Evolutionary conservation across 2,888 invertebrate genomes (phyloP), one percentile per base, ranked within the genome.

Genomic region (Amiota communis): DNA sequence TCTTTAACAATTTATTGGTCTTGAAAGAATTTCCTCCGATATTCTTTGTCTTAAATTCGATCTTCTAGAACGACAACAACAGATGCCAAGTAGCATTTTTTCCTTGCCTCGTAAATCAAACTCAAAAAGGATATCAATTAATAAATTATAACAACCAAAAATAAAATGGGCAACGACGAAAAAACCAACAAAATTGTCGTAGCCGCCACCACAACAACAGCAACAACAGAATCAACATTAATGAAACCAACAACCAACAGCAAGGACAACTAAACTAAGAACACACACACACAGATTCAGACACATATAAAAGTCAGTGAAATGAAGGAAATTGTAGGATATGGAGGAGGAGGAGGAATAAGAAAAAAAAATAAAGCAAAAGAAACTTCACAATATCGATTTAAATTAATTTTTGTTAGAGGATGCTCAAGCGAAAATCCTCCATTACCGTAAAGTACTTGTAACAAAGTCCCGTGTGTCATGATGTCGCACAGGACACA

Each of bases 371-470:
- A 36, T 20, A 51, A 23, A 53, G 51, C 49, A 68, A 68, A 68
- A 68, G 67, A 20, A 65, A 80, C 81, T 81, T 81, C 83, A 84
- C 84, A 85, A 87, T 88, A 87, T 87, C 88, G 87, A 87, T 87
- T 87, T 87, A 87, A 87, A 87, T 87, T 87, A 87, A 87, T 87
- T 87, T 87, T 87, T 88, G 88, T 88, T 87, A 87, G 88, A 87
- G 86, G 87, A 88, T 88, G 88, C 88, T 87, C 88, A 87, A 86
- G 84, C 85, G 88, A 86, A 87, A 88, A 88, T 87, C 88, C 88
- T 86, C 88, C 86, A 88, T 88, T 88, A 87, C 86, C 85, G 88
- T 88, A 88, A 88, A 87, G 88, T 87, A 87, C 88, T 87, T 86
- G 85, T 83, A 86, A 86, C 83, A 84, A 86, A 86, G 87, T 84